These are phyloP conservation scores for Vireo griseus DNA, from an alignment of 2,797 vertebrate species.

Conservation along the genomic window DNA sequence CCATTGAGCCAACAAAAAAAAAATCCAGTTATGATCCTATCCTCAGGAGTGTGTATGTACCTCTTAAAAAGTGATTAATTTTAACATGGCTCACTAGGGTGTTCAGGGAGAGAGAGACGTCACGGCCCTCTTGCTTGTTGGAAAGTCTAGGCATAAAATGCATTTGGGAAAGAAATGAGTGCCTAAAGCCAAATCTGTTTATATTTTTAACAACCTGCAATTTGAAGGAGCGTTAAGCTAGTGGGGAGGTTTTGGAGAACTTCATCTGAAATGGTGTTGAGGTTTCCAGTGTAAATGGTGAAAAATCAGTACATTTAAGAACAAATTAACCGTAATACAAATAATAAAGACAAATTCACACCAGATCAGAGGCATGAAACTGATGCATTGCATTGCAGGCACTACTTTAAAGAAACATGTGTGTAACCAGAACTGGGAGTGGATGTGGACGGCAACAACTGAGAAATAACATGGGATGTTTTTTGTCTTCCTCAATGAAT, in stretches of 20 bases:
- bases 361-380: not conserved
- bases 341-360: not conserved
- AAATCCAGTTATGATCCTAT: not conserved
- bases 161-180: not conserved
- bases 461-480: not conserved
- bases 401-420: not conserved
- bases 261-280: not conserved
- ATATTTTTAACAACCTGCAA: not conserved
- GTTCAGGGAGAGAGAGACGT: not conserved
- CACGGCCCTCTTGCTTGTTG: not conserved
- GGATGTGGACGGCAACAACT: rapidly evolving
- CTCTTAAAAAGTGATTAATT: slow-evolving; percentile 10
- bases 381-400: not conserved
- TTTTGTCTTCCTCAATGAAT: not conserved
- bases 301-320: not conserved
- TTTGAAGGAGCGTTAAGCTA: not conserved
- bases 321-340: not conserved
- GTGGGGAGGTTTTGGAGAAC: not conserved
- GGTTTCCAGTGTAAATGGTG: not conserved
- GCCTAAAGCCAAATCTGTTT: not conserved
- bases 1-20: not conserved
- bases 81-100: not conserved
- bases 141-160: not conserved
- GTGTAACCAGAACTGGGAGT: not conserved
- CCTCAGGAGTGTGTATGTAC: not conserved